phyloP scores from a whole-genome alignment of 2,113 vertebrate genomes.

The Cheilinus undulatus region DNA sequence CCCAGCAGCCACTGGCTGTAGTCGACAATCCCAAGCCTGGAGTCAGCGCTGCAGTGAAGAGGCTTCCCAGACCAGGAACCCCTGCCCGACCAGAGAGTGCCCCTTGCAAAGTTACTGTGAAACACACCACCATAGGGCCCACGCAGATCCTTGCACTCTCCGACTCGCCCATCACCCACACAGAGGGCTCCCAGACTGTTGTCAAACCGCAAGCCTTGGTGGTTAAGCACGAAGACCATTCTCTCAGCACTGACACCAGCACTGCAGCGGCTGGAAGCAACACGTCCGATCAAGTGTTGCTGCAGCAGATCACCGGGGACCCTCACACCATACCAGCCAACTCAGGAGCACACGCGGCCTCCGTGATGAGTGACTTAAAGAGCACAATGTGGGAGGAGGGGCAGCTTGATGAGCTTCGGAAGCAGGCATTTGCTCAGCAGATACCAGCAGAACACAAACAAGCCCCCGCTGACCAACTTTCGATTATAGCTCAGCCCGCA shows the following conservation, averaged over 20 bases:
- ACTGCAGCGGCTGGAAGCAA: conserved; percentile 76
- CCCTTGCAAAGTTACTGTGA: conserved; percentile 83
- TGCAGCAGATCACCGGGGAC: conserved; percentile 89
- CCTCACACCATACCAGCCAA: conserved; percentile 84
- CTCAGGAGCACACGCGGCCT: conserved; percentile 85
- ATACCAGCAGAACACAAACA: conserved; percentile 86
- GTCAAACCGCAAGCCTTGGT: conserved; percentile 84
- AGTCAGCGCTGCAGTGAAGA: conserved; percentile 80
- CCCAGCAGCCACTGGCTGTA: conserved; percentile 82
- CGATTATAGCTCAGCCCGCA: conserved; percentile 84
- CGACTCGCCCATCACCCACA: conserved; percentile 80
- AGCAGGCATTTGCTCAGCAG: conserved; percentile 86
- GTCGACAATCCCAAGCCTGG: conserved; percentile 83
- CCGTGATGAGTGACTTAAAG: conserved; percentile 85
- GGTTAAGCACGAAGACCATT: conserved; percentile 85
- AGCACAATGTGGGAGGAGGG: conserved; percentile 90
- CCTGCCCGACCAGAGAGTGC: conserved; percentile 86
- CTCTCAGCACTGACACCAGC: conserved; percentile 81
- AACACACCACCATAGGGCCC: conserved; percentile 78
- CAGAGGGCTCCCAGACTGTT: conserved; percentile 83
- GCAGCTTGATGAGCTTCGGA: conserved; percentile 85
- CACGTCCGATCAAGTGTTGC: conserved; percentile 84
- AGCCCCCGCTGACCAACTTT: conserved; percentile 79
- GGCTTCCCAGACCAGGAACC: conserved; percentile 83
- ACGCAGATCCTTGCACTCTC: conserved; percentile 83